Conservation (phyloP, 2,797 vertebrate genomes). For the Iguana delicatissima region DNA sequence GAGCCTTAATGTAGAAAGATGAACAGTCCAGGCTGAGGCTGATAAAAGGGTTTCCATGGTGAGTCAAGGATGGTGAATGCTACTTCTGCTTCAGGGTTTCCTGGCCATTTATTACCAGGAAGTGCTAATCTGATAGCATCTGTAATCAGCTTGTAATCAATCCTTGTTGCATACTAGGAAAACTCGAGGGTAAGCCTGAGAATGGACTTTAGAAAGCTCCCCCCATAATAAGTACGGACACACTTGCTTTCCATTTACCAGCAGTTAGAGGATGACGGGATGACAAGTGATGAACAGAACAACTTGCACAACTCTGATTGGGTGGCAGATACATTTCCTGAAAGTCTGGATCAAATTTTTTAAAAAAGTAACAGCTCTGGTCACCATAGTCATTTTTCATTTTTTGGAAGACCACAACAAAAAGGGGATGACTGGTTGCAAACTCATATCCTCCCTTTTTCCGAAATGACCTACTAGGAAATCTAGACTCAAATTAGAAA, state of each 20-base stretch:
- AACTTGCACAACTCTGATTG: background rate
- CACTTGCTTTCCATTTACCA: constrained; percentile 67
- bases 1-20: constrained; percentile 68
- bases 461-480: no score
- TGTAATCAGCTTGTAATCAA: constrained; percentile 76
- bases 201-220: constrained; percentile 58
- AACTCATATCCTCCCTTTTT: no score
- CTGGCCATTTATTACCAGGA: constrained; percentile 75
- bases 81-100: constrained; percentile 72
- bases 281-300: constrained; percentile 32
- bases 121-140: constrained; percentile 76
- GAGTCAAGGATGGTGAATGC: constrained; percentile 74
- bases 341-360: background rate
- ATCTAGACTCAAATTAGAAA: no score
- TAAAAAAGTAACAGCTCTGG: no score
- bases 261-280: constrained; percentile 36
- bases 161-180: constrained; percentile 54
- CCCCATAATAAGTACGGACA: constrained; percentile 15
- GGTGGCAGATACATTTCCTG: fast-evolving
- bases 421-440: no score
- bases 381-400: no score
- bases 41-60: constrained; percentile 75
- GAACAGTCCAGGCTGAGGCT: constrained; percentile 73
- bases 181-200: constrained; percentile 66
- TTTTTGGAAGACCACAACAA: no score